Percentiles rank a stretch among this genome's conserved stretches.
phyloP scores from a whole-genome alignment of 2,888 invertebrate genomes.

The Drosophila robusta region DNA sequence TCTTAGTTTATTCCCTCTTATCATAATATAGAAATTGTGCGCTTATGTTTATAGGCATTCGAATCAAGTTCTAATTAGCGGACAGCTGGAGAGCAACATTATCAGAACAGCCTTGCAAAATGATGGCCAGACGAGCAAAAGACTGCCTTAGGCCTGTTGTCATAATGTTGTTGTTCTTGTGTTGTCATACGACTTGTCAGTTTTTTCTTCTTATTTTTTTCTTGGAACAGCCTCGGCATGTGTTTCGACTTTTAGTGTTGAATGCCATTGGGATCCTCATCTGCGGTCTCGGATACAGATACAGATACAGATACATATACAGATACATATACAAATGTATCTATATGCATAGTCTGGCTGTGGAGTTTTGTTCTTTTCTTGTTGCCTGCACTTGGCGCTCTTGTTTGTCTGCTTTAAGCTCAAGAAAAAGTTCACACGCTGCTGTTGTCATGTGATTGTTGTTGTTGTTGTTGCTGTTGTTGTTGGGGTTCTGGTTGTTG shows the following conservation, averaged over 20 bases:
- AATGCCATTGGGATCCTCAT: conserved; percentile 2
- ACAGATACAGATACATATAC: not conserved
- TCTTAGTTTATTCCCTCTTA: too few species aligned
- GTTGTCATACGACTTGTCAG: conserved; percentile 8
- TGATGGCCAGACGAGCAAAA: not conserved
- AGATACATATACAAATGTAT: not conserved
- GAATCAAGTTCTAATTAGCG: not conserved
- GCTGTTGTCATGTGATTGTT: conserved; percentile 27
- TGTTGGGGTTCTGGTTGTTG: conserved; percentile 17
- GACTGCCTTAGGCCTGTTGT: not conserved
- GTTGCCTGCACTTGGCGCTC: conserved; percentile 33
- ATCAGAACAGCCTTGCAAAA: not conserved
- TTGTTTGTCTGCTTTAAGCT: conserved; percentile 32
- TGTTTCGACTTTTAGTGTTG: conserved; percentile 30
- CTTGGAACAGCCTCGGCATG: conserved; percentile 53
- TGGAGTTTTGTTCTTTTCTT: conserved; percentile 22
- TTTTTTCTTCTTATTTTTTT: conserved; percentile 12
- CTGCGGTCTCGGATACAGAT: conserved; percentile 2
- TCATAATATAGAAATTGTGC: too few species aligned
- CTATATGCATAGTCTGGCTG: not conserved
- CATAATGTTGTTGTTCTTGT: not conserved
- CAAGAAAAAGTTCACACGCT: conserved; percentile 64
- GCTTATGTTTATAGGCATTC: too few species aligned
- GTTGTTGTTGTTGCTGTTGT: conserved; percentile 3
- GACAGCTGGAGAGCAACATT: not conserved